Evolutionary conservation across 1,140 invertebrate species (phyloP), one percentile per base, ranked within the genome.

Genomic region (Zaprionus kolodkinae): DNA sequence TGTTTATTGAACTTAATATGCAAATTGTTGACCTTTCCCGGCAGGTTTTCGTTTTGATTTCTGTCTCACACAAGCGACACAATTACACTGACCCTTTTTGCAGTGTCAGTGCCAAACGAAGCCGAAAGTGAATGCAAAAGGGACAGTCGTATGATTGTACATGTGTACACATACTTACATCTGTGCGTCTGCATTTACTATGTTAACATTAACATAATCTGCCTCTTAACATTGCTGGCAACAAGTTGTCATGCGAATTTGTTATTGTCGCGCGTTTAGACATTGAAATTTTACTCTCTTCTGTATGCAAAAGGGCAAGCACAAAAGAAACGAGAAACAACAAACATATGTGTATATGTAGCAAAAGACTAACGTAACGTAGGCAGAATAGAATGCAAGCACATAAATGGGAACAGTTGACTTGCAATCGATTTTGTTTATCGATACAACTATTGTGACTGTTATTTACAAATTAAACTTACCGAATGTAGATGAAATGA

Each of bases 1-100:
- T 43, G 72, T 72, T 75, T 78, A 78, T 78, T 88, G 68, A 78
- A 88, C 83, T 77, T 68, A 54, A 43, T 59, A 59, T 67, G 45
- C 56, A 64, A 64, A 70, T 70, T 55, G 59, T 21, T 33, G 3
- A 40, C 21, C 27, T 55, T 12, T 62, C 62, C 15, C 15, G 36
- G 35, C 15, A 5, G 25, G 56, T 62, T 61, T 57, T 17, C 33
- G 27, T 36, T 69, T 15, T 13, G 30, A 27, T 27, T 17, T 60
- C 30, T 17, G 61, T 64, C 48, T 13, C 45, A 66, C 48, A 62
- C 45, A 55, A 30, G 17, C 27, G 57, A 55, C 62, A 45, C 40
- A 9, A 66, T 45, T 72, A 21, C 62, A 76, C 17, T 36, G 55
- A 36, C 62, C 48, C 59, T 71, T 54, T 59, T 63, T 25, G 15